These are phyloP conservation scores for Argentina silus DNA, from an alignment of 2,797 vertebrate genomes.

Conservation along the genomic window DNA sequence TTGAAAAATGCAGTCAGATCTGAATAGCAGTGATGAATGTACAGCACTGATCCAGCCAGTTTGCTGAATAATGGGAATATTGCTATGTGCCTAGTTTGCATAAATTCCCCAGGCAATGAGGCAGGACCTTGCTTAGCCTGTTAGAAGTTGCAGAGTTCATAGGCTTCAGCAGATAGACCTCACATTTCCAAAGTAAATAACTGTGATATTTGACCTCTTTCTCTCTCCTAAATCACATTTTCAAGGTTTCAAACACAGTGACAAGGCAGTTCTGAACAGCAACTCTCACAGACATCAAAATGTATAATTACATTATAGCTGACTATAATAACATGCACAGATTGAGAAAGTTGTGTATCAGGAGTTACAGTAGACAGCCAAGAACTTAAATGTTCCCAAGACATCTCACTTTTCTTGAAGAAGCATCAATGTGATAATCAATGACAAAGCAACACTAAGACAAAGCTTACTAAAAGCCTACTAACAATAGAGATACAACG, in stretches of 20 bases:
- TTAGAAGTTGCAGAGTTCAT: constrained; percentile 10
- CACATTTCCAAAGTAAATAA: not conserved
- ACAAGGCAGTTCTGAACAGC: too few species aligned
- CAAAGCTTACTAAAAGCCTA: too few species aligned
- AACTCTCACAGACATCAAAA: too few species aligned
- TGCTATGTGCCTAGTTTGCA: constrained; percentile 12
- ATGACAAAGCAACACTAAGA: too few species aligned
- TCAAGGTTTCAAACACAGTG: too few species aligned
- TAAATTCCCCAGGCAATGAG: not conserved
- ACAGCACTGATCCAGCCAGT: not conserved
- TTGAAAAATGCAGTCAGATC: not conserved
- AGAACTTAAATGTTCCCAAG: not conserved
- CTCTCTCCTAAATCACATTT: too few species aligned
- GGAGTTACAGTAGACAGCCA: not conserved
- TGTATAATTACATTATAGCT: not conserved
- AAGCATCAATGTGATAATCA: too few species aligned
- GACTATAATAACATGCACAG: too few species aligned
- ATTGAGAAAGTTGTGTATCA: too few species aligned
- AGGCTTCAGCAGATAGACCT: constrained; percentile 15
- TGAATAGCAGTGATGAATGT: not conserved
- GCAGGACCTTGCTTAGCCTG: constrained; percentile 27
- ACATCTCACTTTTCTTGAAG: not conserved
- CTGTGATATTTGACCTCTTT: not conserved
- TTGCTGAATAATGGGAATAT: constrained; percentile 10
- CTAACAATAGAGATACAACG: too few species aligned